Conservation (phyloP, 2,113 vertebrate species). For the Hippocampus mohnikei region DNA sequence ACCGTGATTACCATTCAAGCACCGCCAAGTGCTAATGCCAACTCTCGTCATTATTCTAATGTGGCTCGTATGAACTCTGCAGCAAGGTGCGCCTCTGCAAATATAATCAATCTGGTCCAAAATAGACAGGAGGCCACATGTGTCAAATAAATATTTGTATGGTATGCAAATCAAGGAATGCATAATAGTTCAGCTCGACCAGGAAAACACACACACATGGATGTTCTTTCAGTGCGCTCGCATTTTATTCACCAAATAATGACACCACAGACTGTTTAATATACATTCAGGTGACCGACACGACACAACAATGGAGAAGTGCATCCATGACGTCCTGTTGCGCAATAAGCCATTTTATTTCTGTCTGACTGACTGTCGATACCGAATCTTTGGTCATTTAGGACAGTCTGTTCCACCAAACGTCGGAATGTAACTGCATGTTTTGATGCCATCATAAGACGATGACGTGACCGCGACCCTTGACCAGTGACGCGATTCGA, state of each 20-base stretch:
- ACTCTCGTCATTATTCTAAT: neutral
- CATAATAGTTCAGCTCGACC: neutral
- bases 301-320: conserved; percentile 54
- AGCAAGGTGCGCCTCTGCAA: neutral
- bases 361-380: conserved; percentile 15
- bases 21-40: neutral
- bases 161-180: neutral
- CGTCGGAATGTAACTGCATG: neutral
- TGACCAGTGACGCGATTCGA: conserved; percentile 3
- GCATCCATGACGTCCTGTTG: conserved; percentile 48
- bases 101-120: neutral
- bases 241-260: conserved; percentile 72
- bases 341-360: conserved; percentile 22
- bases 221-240: conserved; percentile 33
- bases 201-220: neutral
- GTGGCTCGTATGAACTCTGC: neutral
- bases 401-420: conserved; percentile 5
- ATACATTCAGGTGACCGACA: conserved; percentile 73
- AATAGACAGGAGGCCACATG: neutral
- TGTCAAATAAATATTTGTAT: neutral
- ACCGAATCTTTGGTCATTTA: conserved; percentile 46
- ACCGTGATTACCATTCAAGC: neutral
- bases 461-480: conserved; percentile 22
- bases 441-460: conserved; percentile 1
- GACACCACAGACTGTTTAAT: conserved; percentile 63